phyloP scores from a whole-genome alignment of 2,888 invertebrate genomes.

The Diplolepis rosae region DNA sequence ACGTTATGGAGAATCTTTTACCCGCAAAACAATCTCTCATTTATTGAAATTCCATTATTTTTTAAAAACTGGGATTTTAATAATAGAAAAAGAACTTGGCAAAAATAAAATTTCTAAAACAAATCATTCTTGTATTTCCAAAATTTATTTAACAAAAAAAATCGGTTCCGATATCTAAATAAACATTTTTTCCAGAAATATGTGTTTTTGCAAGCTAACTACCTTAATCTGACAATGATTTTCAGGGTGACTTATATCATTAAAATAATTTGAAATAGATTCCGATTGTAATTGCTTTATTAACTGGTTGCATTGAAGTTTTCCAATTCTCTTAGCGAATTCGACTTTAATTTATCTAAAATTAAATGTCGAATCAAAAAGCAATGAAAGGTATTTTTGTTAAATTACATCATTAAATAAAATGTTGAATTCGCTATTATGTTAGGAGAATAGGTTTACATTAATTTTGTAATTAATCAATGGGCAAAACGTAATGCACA shows the following conservation, averaged over 20 bases:
- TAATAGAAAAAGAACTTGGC: too few relatives aligned
- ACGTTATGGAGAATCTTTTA: too few relatives aligned
- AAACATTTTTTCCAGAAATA: too few relatives aligned
- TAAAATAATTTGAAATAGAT: not conserved
- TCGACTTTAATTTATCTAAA: not conserved
- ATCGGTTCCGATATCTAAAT: too few relatives aligned
- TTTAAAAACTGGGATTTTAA: too few relatives aligned
- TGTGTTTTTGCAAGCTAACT: too few relatives aligned
- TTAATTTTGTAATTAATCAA: conserved; percentile 1
- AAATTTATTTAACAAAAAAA: too few relatives aligned
- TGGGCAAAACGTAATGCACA: conserved; percentile 18
- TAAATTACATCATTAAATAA: not conserved
- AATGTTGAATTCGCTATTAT: conserved; percentile 9
- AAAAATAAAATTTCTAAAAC: too few relatives aligned
- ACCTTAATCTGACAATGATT: not conserved
- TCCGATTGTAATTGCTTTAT: conserved; percentile 5
- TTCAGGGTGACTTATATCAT: not conserved
- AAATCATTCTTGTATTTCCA: too few relatives aligned
- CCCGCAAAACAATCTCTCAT: too few relatives aligned
- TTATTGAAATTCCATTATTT: too few relatives aligned
- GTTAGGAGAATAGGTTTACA: conserved; percentile 27
- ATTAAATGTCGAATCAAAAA: not conserved
- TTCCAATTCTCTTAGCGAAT: conserved; percentile 27
- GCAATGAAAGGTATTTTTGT: not conserved
- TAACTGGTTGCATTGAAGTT: conserved; percentile 17